Evolutionary conservation across 2,797 vertebrate genomes (phyloP).

Genomic region (Oryzias sinensis): DNA sequence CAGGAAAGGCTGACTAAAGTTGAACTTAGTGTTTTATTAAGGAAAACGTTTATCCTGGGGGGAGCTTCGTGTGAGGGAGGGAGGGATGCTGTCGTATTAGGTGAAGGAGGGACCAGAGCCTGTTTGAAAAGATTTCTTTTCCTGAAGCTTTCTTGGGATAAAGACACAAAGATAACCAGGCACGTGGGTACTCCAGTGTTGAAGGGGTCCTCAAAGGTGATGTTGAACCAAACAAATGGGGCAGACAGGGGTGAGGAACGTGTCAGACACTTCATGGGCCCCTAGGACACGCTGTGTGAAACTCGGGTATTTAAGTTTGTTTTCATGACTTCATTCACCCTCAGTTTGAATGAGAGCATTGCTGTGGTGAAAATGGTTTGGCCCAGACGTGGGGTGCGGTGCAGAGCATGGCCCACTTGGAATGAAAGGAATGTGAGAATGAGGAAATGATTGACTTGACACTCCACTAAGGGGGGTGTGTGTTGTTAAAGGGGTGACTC

Average conservation of each 20-base stretch:
- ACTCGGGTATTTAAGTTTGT: slow-evolving; percentile 4
- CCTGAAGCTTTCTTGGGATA: slow-evolving; percentile 57
- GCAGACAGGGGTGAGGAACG: slow-evolving; percentile 5
- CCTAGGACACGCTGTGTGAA: slow-evolving; percentile 14
- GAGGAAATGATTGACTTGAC: slow-evolving; percentile 48
- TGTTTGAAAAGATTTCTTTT: slow-evolving; percentile 29
- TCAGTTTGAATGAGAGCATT: slow-evolving; percentile 24
- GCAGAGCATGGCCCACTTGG: slow-evolving; percentile 35
- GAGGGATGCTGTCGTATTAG: slow-evolving; percentile 1
- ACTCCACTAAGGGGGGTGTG: slow-evolving; percentile 31
- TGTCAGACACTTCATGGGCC: slow-evolving; percentile 1
- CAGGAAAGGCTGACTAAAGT: slow-evolving; percentile 30
- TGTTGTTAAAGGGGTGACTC: slow-evolving; percentile 54
- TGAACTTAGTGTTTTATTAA: slow-evolving; percentile 60
- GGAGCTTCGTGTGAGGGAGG: slow-evolving; percentile 8
- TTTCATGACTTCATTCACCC: slow-evolving; percentile 22
- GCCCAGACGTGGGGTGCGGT: slow-evolving; percentile 44
- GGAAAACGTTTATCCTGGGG: slow-evolving; percentile 14
- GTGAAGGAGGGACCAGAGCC: slow-evolving; percentile 12
- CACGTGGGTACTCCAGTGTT: slow-evolving; percentile 42
- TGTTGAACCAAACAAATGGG: slow-evolving; percentile 15
- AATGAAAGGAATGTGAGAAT: slow-evolving; percentile 66
- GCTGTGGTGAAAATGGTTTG: slow-evolving; percentile 31
- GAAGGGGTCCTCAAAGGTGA: slow-evolving; percentile 36
- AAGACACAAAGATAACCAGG: slow-evolving; percentile 69